Evolutionary conservation across 2,113 vertebrate genomes (phyloP), one percentile per base, ranked within the genome.

Genomic region (Gobiocypris rarus): DNA sequence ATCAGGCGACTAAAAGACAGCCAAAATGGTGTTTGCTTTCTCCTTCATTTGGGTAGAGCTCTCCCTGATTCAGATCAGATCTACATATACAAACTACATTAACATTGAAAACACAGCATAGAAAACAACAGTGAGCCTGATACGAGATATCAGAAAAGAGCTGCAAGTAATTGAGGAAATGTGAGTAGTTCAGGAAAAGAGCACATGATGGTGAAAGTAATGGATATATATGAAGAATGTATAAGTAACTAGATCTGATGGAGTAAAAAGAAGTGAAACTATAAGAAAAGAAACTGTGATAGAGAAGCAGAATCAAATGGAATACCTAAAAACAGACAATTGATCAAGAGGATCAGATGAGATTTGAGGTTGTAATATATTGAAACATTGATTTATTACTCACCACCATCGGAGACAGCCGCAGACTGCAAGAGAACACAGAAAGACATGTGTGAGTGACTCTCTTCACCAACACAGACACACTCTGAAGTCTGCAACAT

Each of bases 381-480:
- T 10, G 2, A 75, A 77, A 54, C 17, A 52, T 13, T 41, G 4
- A 89, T 87, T 81, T 13, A 85, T 77, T 91, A 94, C 98, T 99
- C 95, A 99, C 98, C 98, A 92, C 98, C 97, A 94, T 99, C 98
- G 82, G 98, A 99, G 91, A 98, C 97, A 85, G 97, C 97, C 86
- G 97, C 96, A 86, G 97, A 97, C 98, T 99, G 97, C 87, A 96
- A 96, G 86, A 93, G 94, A 93, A 93, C 90, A 96, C 92, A 98
- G 89, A 97, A 78, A 96, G 93, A 97, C 93, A 97, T 96, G 92
- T 87, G 92, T 98, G 95, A 96, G 88, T 81, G 85, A 92, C 50
- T 87, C 86, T 83, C 87, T 50, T 91, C 92, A 90, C 88, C 86
- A 84, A 88, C 85, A 88, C 61, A 88, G 73, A 54, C 43, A 78